phyloP scores from a whole-genome alignment of 2,113 vertebrate species.

The Chlorodrepanis virens region DNA sequence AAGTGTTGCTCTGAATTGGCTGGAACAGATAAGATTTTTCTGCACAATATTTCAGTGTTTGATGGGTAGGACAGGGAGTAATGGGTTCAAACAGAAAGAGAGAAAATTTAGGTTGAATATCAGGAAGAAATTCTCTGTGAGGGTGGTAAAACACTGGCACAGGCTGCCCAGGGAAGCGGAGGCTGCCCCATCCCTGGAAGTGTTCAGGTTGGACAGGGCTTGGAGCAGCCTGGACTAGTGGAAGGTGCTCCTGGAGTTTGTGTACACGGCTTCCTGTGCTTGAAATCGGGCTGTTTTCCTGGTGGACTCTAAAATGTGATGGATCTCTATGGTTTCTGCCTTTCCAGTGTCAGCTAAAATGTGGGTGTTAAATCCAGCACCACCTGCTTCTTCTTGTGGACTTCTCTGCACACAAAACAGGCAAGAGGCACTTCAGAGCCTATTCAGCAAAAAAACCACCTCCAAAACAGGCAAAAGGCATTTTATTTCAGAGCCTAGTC shows the following conservation, averaged over 20 bases:
- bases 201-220: not conserved
- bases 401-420: not conserved
- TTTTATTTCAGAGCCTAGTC: not conserved
- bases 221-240: not conserved
- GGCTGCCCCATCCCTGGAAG: not conserved
- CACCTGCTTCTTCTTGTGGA: not conserved
- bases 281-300: not conserved
- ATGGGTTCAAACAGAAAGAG: not conserved
- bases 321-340: not conserved
- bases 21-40: not conserved
- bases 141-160: not conserved
- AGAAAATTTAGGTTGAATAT: not conserved
- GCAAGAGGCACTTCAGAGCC: not conserved
- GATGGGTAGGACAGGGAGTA: not conserved
- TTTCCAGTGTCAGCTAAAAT: not conserved
- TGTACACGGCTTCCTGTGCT: not conserved
- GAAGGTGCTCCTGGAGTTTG: not conserved
- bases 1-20: not conserved
- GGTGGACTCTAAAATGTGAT: not conserved
- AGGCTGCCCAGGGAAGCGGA: not conserved
- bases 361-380: not conserved
- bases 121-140: not conserved
- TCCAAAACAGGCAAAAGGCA: not conserved
- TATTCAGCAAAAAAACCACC: too few species aligned
- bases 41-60: not conserved